These are phyloP conservation scores for Drosophila bipectinata DNA, from an alignment of 1,140 invertebrate species.

Conservation along the genomic window DNA sequence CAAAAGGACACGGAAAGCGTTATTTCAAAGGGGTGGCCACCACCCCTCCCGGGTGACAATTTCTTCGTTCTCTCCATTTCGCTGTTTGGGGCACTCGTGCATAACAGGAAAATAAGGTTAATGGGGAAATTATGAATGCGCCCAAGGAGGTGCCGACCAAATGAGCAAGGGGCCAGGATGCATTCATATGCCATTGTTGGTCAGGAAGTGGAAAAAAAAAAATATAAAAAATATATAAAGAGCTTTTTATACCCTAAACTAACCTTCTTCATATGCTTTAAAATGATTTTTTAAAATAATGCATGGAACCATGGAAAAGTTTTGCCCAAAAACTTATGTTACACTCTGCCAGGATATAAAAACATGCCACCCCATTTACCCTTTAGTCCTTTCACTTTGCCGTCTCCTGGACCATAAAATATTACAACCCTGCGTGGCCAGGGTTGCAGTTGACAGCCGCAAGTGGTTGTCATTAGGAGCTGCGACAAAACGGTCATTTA, in stretches of 20 bases:
- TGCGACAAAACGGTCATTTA: slow-evolving; percentile 76
- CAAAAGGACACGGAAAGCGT: slow-evolving; percentile 17
- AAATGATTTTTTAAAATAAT: background rate
- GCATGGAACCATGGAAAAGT: background rate
- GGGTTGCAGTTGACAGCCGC: slow-evolving; percentile 80
- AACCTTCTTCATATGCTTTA: background rate
- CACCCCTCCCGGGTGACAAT: slow-evolving; percentile 53
- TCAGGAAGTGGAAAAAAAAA: slow-evolving; percentile 5
- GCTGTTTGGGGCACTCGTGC: slow-evolving; percentile 65
- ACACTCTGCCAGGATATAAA: background rate
- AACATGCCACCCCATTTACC: slow-evolving; percentile 9
- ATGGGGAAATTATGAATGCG: slow-evolving; percentile 76
- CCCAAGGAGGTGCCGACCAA: slow-evolving; percentile 45
- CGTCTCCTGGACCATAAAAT: slow-evolving; percentile 61
- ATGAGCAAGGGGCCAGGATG: slow-evolving; percentile 25
- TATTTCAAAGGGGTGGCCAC: slow-evolving; percentile 23
- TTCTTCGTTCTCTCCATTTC: slow-evolving; percentile 33
- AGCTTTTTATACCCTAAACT: background rate
- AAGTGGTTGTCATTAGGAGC: slow-evolving; percentile 78
- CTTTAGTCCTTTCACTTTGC: background rate
- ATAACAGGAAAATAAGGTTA: slow-evolving; percentile 75
- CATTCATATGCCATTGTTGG: slow-evolving; percentile 74
- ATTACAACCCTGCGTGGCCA: slow-evolving; percentile 70
- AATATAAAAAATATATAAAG: background rate
- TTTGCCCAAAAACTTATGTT: background rate